These are phyloP conservation scores for Orchestes rusci DNA, from an alignment of 2,888 invertebrate species.

Conservation along the genomic window DNA sequence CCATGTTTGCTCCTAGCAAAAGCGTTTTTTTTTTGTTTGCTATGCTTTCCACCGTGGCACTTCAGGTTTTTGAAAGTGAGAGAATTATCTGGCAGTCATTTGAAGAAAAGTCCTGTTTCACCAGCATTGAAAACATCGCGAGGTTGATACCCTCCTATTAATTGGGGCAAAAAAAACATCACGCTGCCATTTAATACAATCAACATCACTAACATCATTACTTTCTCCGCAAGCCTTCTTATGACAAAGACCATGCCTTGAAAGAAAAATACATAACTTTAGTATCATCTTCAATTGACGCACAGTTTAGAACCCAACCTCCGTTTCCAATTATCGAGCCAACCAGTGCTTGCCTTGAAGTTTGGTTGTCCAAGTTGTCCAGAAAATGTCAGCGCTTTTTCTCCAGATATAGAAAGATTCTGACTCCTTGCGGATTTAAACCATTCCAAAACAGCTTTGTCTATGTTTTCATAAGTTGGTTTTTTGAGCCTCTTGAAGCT, in stretches of 20 bases:
- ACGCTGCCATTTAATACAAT: constrained; percentile 7
- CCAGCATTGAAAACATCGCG: constrained; percentile 7
- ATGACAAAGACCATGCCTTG: neutral
- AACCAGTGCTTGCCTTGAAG: too few species aligned
- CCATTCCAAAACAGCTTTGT: too few species aligned
- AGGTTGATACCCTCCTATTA: constrained; percentile 1
- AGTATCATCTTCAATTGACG: too few species aligned
- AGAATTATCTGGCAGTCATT: constrained; percentile 2
- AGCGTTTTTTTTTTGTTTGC: constrained; percentile 28
- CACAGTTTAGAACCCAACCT: too few species aligned
- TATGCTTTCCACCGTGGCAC: constrained; percentile 3
- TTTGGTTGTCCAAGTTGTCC: too few species aligned
- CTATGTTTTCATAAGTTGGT: too few species aligned
- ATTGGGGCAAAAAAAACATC: constrained; percentile 6
- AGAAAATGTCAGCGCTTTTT: too few species aligned
- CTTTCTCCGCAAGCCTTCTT: constrained; percentile 8
- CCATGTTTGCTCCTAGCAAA: constrained; percentile 28
- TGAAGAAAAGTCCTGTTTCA: constrained; percentile 8
- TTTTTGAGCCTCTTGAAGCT: too few species aligned
- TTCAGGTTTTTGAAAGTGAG: constrained; percentile 3
- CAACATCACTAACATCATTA: constrained; percentile 6
- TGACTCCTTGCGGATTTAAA: too few species aligned
- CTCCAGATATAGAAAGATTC: too few species aligned
- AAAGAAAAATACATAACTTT: too few species aligned
- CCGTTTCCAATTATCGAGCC: too few species aligned